Base-by-base conservation (phyloP, 2,113 vertebrate species). In the Phaethornis superciliosus region DNA sequence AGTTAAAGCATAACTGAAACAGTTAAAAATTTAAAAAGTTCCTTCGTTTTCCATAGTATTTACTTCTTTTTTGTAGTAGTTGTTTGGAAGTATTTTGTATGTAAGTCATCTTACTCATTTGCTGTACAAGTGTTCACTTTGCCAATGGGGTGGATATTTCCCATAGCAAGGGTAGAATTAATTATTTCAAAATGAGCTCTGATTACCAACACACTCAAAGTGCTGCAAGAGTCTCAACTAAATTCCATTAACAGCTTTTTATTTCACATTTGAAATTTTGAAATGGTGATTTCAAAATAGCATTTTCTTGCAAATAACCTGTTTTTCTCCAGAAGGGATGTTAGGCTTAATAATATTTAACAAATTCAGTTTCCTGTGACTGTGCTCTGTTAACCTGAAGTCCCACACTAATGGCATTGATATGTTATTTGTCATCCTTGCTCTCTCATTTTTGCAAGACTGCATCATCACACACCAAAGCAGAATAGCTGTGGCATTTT, bases 401-500 rank as follows among this genome's bases (percentile, higher is more conserved):
- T 72, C 59, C n/a, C 44, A 75, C n/a, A 40, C 35, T 92, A 88
- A 90, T 81, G 47, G 42, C 82, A 86, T 88, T 89, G 75, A 79
- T 92, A 90, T 62, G 88, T 90, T 94, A 64, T 92, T 95, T 90
- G 91, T 96, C 84, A 94, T 94, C 70, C 63, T 80, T 70, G 60
- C 21, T 83, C 75, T 81, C 81, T 77, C 82, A 83, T 93, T 92
- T 91, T 72, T 92, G 37, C 47, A 72, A 51, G 85, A 75, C 52
- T 42, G 44, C 68, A 44, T 89, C 93, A 94, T 80, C 67, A 47
- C 2, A 3, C 37, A n/a, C 63, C 51, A 68, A 55, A 77, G 37
- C 67, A 49, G 81, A 60, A 94, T 85, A 82, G 35, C 79, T 79
- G 44, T 69, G 56, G 67, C 71, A 65, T 95, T 95, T 93, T 68